A percentile compares a stretch with the other conserved stretches of the same genome.
Evolutionary conservation across 2,888 invertebrate species (phyloP).

Genomic region (Diaprepes abbreviatus): DNA sequence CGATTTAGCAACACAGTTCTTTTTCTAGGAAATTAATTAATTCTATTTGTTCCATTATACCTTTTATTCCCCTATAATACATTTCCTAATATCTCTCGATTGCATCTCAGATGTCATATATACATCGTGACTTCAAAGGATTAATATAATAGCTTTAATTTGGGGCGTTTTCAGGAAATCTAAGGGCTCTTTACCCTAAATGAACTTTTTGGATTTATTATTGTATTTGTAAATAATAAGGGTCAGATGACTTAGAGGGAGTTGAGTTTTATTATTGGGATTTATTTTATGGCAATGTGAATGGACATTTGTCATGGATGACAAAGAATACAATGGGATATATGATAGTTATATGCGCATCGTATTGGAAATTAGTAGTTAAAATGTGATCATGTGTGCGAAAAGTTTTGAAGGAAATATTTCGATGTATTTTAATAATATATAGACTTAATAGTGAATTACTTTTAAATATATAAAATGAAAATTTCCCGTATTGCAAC

Average conservation of each 20-base stretch:
- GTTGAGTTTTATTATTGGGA: constrained; percentile 20
- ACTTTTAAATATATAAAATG: too few relatives aligned
- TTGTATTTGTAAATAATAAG: constrained; percentile 29
- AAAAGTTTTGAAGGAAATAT: too few relatives aligned
- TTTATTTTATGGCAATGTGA: constrained; percentile 18
- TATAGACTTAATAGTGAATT: too few relatives aligned
- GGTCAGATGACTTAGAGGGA: constrained; percentile 19
- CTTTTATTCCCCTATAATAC: neutral
- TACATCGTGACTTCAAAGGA: constrained; percentile 30
- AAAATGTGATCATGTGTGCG: neutral
- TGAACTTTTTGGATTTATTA: constrained; percentile 35
- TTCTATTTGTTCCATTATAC: neutral
- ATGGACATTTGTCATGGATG: constrained; percentile 23
- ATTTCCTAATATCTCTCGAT: constrained; percentile 11
- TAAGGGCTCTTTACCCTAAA: constrained; percentile 22
- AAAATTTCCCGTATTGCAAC: too few relatives aligned
- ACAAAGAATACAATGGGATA: neutral
- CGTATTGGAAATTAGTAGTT: neutral
- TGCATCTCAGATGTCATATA: constrained; percentile 25
- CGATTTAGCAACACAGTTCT: neutral
- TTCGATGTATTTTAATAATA: too few relatives aligned
- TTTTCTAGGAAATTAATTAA: neutral
- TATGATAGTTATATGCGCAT: neutral
- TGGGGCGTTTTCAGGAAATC: constrained; percentile 28
- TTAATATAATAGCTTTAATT: constrained; percentile 27